phyloP scores from a whole-genome alignment of 1,140 invertebrate genomes.

The Drosophila orena region DNA sequence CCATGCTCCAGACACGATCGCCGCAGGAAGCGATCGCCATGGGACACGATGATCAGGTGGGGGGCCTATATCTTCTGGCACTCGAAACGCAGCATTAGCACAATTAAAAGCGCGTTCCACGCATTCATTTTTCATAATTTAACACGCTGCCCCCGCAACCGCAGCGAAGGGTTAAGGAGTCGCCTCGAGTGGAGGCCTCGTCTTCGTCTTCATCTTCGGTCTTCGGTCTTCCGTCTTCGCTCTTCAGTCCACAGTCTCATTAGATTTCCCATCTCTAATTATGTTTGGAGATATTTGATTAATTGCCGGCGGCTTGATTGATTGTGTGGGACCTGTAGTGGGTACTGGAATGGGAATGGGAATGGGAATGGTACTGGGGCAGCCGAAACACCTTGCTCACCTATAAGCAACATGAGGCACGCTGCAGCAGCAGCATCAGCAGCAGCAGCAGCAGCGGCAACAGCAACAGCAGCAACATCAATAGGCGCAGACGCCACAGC shows the following conservation, averaged over 20 bases:
- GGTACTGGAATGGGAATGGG: slow-evolving; percentile 20
- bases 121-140: slow-evolving; percentile 83
- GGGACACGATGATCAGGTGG: slow-evolving; percentile 41
- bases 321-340: slow-evolving; percentile 55
- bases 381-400: slow-evolving; percentile 54
- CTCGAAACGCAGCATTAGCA: slow-evolving; percentile 71
- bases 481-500: slow-evolving; percentile 76
- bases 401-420: slow-evolving; percentile 61
- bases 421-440: slow-evolving; percentile 32
- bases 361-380: slow-evolving; percentile 21
- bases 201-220: too few species aligned
- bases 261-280: slow-evolving; percentile 82
- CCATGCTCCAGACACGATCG: slow-evolving; percentile 34
- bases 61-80: slow-evolving; percentile 41
- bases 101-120: slow-evolving; percentile 82
- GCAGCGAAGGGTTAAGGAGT: slow-evolving; percentile 53
- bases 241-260: slow-evolving; percentile 49
- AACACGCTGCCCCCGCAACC: slow-evolving; percentile 80
- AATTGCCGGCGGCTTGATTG: slow-evolving; percentile 80
- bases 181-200: slow-evolving; percentile 1
- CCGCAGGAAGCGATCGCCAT: slow-evolving; percentile 53
- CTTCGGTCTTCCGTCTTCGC: neutral
- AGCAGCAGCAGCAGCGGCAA: slow-evolving; percentile 11
- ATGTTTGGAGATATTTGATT: slow-evolving; percentile 79
- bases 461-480: slow-evolving; percentile 36